Conservation (phyloP, 2,888 invertebrate species). For the Polia nebulosa region DNA sequence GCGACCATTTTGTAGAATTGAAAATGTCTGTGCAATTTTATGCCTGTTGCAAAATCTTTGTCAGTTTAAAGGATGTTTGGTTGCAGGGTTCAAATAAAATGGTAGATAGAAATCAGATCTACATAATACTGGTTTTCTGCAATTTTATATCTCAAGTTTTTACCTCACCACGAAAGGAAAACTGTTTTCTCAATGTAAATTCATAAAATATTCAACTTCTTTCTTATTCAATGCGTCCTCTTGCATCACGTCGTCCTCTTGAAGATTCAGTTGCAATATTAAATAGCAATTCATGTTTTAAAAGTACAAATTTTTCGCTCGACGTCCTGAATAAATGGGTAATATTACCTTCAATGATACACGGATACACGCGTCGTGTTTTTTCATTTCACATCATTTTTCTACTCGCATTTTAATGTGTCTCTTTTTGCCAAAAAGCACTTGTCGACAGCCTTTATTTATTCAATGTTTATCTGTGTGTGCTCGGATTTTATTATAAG, state of each 20-base stretch:
- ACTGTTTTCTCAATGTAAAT: not conserved
- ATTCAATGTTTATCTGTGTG: conserved; percentile 51
- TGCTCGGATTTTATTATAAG: conserved; percentile 54
- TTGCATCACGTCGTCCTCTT: not conserved
- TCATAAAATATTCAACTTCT: conserved; percentile 7
- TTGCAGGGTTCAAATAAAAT: not conserved
- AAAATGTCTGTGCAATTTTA: conserved; percentile 11
- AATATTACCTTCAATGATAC: conserved; percentile 12
- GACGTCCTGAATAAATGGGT: conserved; percentile 1
- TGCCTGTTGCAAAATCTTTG: conserved; percentile 8
- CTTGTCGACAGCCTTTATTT: conserved; percentile 61
- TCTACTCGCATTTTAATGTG: conserved; percentile 57
- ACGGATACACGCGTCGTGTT: conserved; percentile 41
- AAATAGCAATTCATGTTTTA: conserved; percentile 24
- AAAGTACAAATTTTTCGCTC: conserved; percentile 8
- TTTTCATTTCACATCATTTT: conserved; percentile 53
- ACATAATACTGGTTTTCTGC: not conserved
- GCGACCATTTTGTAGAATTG: conserved; percentile 19
- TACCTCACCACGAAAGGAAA: not conserved
- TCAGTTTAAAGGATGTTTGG: not conserved
- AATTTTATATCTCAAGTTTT: not conserved
- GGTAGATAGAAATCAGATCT: not conserved
- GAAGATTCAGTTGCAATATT: conserved; percentile 31
- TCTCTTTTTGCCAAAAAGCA: conserved; percentile 58
- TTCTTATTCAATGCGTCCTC: not conserved